Conservation (phyloP, 2,113 vertebrate species). For the Solea senegalensis region DNA sequence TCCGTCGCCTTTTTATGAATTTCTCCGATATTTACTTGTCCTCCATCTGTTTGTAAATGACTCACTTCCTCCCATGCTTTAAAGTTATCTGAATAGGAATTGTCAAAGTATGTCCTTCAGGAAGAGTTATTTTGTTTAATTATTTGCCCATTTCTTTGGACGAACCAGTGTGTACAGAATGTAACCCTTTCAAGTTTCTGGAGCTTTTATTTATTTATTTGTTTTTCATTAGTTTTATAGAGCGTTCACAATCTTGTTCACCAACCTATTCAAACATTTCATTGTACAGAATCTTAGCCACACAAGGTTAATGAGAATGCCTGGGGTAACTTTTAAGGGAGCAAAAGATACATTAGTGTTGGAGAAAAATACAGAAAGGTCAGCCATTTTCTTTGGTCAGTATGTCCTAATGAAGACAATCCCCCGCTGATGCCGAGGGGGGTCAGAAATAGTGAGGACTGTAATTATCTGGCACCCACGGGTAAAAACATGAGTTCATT, state of each 20-base stretch:
- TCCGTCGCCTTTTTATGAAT: slow-evolving; percentile 1
- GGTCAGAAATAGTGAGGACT: slow-evolving; percentile 37
- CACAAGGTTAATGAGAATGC: slow-evolving; percentile 46
- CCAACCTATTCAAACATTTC: slow-evolving; percentile 3
- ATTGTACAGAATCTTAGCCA: not conserved
- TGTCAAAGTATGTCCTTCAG: too few relatives aligned
- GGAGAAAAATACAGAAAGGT: slow-evolving; percentile 62
- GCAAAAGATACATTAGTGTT: slow-evolving; percentile 30
- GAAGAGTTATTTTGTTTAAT: too few relatives aligned
- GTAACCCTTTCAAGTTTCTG: too few relatives aligned
- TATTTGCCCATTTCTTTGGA: too few relatives aligned
- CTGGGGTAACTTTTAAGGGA: slow-evolving; percentile 17
- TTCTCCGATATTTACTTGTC: slow-evolving; percentile 14
- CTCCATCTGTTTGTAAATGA: too few relatives aligned
- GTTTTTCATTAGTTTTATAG: too few relatives aligned
- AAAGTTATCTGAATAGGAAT: slow-evolving; percentile 13
- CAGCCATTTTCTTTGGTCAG: slow-evolving; percentile 72
- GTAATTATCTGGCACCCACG: slow-evolving; percentile 71
- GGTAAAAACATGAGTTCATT: slow-evolving; percentile 65
- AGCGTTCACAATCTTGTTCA: too few relatives aligned
- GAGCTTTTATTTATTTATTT: too few relatives aligned
- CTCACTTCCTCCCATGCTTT: slow-evolving; percentile 26
- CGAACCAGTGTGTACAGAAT: too few relatives aligned
- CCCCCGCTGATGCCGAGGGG: slow-evolving; percentile 49
- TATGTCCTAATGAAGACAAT: slow-evolving; percentile 78